These are phyloP conservation scores for Pachyuromys duprasi DNA, from an alignment of 2,797 vertebrate species.

Conservation along the genomic window DNA sequence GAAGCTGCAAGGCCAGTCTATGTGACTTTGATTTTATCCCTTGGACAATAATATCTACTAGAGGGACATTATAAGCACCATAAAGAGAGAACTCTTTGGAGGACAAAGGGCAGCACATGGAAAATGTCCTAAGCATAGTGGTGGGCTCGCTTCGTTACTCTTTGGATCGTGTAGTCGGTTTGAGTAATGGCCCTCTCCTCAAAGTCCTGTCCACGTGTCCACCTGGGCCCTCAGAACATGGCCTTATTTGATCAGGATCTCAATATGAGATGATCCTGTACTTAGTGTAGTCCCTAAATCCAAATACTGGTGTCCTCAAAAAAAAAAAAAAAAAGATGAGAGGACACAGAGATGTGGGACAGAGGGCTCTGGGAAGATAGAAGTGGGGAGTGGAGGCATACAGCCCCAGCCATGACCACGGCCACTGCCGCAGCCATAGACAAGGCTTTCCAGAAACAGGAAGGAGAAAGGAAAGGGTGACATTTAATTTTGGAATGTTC, in stretches of 20 bases:
- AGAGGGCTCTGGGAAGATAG: accelerated
- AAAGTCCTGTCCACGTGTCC: not conserved
- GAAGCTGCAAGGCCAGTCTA: not conserved
- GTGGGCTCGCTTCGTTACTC: not conserved
- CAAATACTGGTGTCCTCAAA: not conserved
- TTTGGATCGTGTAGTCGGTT: not conserved
- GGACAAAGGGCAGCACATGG: not conserved
- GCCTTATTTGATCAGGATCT: not conserved
- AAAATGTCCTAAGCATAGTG: not conserved
- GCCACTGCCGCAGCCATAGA: not conserved
- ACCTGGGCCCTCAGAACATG: not conserved
- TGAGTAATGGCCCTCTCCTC: not conserved
- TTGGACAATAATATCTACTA: not conserved
- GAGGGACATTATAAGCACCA: accelerated
- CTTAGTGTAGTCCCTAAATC: not conserved
- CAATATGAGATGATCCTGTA: not conserved
- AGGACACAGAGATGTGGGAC: not conserved
- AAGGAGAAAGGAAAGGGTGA: not conserved
- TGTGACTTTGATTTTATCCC: not conserved
- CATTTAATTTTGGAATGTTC: not conserved
- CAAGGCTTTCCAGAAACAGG: not conserved
- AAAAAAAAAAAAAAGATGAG: not conserved
- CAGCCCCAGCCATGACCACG: not conserved
- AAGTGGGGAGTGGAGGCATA: not conserved
- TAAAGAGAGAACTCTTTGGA: not conserved